Evolutionary conservation across 2,888 invertebrate genomes (phyloP), one percentile per base, ranked within the genome.

Genomic region (Drosophila kuntzei): DNA sequence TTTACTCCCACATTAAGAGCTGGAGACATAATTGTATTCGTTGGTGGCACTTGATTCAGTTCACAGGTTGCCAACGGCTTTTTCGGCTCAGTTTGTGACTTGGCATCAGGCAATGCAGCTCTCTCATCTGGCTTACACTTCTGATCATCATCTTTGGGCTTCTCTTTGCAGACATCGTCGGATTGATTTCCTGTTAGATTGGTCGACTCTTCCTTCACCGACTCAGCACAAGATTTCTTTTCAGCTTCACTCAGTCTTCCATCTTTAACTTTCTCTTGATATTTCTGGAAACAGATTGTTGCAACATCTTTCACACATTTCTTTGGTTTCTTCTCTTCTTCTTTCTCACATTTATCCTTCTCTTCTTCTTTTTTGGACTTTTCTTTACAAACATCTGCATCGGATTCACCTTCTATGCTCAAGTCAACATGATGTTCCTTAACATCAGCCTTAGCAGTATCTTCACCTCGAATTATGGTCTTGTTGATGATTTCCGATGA

Each of bases 381-480:
- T 50, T 39, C 3, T 34, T 55, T 46, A 4, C 27, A 16, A 0
- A 49, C 36, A 1, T 58, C 34, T 12, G 25, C 34, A 0, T 50
- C 41, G 2, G 25, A 2, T 0, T 49, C 41, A 2, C n/a, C 32
- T 18, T 79, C 64, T 5, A 63, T 66, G 18, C 51, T 54, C 9
- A 51, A 14, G 41, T 74, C 58, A 0, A n/a, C 32, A 16, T 83
- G 83, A 3, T 79, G 66, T 1, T 64, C 63, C 41, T 83, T 83
- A 0, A 83, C 62, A 18, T 83, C 88, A 1, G 78, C 58, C 25
- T 58, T 51, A 4, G 7, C 20, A 0, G 34, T 50, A 0, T 70
- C 72, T 1, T 68, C 65, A 0, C 83, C 66, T 3, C 58, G 57
- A 5, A 84, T 79, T 5, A 85, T 85, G 0, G 83, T 84, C 46